phyloP scores from a whole-genome alignment of 2,113 vertebrate species.

The Zapus hudsonius region DNA sequence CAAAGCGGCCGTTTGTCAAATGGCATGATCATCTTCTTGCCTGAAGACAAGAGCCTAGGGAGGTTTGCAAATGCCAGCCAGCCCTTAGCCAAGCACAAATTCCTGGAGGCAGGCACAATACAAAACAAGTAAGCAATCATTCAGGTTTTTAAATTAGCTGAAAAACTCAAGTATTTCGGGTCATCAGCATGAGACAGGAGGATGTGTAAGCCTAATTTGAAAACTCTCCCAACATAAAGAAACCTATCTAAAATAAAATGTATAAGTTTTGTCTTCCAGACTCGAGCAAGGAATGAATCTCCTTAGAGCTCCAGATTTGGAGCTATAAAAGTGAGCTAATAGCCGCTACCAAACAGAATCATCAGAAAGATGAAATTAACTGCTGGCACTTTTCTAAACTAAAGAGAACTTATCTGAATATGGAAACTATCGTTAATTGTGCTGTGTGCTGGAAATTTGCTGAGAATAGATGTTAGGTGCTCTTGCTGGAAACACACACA shows the following conservation, averaged over 20 bases:
- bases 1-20: constrained; percentile 65
- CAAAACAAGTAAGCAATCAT: not conserved
- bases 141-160: constrained; percentile 35
- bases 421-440: not conserved
- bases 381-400: not conserved
- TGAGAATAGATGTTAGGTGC: not conserved
- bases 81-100: not conserved
- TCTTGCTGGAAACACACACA: not conserved
- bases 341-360: not conserved
- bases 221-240: constrained; percentile 33
- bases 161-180: constrained; percentile 36
- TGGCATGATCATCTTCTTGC: not conserved
- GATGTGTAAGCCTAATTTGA: constrained; percentile 27
- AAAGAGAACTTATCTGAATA: not conserved
- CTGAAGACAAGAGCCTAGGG: constrained; percentile 37
- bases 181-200: constrained; percentile 20
- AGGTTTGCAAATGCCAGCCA: not conserved
- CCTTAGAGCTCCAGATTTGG: not conserved
- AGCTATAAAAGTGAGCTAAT: not conserved
- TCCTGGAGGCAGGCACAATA: not conserved
- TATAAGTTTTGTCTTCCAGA: not conserved
- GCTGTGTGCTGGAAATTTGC: not conserved
- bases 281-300: not conserved
- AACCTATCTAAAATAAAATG: not conserved
- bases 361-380: constrained; percentile 3